Evolutionary conservation across 2,113 vertebrate species (phyloP).

Genomic region (Physeter macrocephalus): DNA sequence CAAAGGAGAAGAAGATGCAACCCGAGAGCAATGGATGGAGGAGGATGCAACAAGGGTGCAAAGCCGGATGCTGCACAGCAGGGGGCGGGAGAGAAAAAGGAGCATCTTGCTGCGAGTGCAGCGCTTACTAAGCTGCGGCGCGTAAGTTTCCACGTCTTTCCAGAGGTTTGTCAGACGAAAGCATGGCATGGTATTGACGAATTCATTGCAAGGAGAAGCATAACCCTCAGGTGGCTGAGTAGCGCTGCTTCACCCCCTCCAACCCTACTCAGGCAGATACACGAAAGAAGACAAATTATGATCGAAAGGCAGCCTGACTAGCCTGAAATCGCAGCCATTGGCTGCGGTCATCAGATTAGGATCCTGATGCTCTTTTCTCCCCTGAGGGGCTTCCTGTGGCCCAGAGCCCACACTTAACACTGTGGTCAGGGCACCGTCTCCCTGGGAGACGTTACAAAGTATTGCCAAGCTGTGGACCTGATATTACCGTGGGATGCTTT

Average conservation of each 20-base stretch:
- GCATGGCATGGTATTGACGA: background rate
- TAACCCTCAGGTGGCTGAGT: accelerated
- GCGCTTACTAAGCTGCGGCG: accelerated
- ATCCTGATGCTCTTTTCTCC: no score
- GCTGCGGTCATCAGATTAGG: background rate
- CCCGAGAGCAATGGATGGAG: background rate
- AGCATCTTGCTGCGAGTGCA: accelerated
- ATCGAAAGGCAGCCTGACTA: background rate
- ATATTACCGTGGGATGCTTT: accelerated
- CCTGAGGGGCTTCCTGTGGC: accelerated
- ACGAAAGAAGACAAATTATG: accelerated
- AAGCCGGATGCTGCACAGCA: accelerated
- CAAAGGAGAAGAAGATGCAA: background rate
- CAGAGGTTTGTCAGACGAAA: background rate
- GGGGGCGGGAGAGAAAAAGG: no score
- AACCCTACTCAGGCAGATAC: background rate
- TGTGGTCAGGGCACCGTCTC: background rate
- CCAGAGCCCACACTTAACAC: background rate
- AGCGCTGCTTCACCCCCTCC: background rate
- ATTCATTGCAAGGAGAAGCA: background rate
- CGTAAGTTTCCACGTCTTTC: background rate
- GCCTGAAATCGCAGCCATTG: background rate
- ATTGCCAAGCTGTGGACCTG: background rate
- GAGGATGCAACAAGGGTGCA: accelerated
- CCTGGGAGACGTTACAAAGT: background rate